Evolutionary conservation across 2,113 vertebrate species (phyloP).

Genomic region (Megalops atlanticus): DNA sequence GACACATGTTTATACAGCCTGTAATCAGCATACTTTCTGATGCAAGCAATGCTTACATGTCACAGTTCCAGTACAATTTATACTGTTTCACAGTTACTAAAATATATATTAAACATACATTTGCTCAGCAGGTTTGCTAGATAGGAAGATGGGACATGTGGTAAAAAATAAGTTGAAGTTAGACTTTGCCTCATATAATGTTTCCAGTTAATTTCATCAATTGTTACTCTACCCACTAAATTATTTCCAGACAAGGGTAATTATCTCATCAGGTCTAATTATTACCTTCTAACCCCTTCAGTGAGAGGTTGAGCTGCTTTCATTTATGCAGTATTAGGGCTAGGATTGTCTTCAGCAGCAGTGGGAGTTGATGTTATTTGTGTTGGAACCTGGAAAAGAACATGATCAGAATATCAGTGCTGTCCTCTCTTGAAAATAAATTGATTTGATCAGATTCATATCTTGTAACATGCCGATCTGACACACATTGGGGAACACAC

Average conservation of each 20-base stretch:
- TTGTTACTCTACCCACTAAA: background rate
- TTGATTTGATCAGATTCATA: background rate
- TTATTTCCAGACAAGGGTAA: background rate
- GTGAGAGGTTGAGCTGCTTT: background rate
- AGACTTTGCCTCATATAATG: too few relatives aligned
- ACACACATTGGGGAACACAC: background rate
- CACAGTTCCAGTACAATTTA: too few relatives aligned
- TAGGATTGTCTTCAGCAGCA: background rate
- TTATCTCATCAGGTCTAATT: background rate
- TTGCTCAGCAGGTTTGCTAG: too few relatives aligned
- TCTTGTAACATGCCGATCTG: background rate
- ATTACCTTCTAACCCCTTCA: background rate
- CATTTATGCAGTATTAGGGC: background rate
- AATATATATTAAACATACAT: too few relatives aligned
- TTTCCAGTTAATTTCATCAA: background rate
- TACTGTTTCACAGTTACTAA: too few relatives aligned
- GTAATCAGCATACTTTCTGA: too few relatives aligned
- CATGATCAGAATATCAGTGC: background rate
- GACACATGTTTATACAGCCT: too few relatives aligned
- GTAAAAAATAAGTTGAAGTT: too few relatives aligned
- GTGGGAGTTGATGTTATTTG: constrained; percentile 36
- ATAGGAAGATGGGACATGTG: too few relatives aligned
- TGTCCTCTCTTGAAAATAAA: background rate
- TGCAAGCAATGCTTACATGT: too few relatives aligned
- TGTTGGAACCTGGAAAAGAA: constrained; percentile 52